Conservation (phyloP, 2,888 invertebrate species). For the Dicranocentrus wangi region DNA sequence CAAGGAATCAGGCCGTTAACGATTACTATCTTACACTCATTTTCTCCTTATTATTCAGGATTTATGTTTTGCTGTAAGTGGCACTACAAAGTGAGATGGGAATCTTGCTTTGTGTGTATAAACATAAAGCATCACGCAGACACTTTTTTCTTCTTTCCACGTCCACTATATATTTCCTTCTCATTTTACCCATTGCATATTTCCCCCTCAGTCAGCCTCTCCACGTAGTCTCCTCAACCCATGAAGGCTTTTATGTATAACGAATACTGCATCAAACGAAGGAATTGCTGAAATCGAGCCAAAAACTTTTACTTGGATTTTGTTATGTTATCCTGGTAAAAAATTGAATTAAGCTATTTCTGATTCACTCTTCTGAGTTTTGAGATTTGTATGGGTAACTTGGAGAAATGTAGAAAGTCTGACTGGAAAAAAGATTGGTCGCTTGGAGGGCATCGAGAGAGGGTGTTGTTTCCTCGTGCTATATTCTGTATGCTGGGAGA, state of each 20-base stretch:
- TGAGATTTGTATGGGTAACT: not conserved
- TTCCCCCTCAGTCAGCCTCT: too few species aligned
- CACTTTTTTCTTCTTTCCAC: not conserved
- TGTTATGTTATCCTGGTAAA: constrained; percentile 13
- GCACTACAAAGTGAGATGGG: not conserved
- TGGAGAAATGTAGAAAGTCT: not conserved
- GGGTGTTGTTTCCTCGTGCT: not conserved
- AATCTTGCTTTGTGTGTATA: not conserved
- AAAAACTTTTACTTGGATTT: constrained; percentile 18
- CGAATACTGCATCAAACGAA: constrained; percentile 3
- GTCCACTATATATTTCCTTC: not conserved
- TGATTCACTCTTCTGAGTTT: not conserved
- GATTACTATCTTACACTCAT: constrained; percentile 14
- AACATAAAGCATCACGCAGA: not conserved
- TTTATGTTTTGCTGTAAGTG: constrained; percentile 4
- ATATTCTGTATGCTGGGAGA: not conserved
- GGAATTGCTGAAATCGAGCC: constrained; percentile 41
- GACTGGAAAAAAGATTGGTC: not conserved
- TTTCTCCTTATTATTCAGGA: constrained; percentile 18
- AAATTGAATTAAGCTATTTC: constrained; percentile 48
- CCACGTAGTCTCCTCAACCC: not conserved
- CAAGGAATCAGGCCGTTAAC: constrained; percentile 15
- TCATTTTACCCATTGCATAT: not conserved
- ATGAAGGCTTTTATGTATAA: not conserved
- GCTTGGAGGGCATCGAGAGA: not conserved